These are phyloP conservation scores for Archilochus colubris DNA, from an alignment of 2,113 vertebrate genomes.

Conservation along the genomic window DNA sequence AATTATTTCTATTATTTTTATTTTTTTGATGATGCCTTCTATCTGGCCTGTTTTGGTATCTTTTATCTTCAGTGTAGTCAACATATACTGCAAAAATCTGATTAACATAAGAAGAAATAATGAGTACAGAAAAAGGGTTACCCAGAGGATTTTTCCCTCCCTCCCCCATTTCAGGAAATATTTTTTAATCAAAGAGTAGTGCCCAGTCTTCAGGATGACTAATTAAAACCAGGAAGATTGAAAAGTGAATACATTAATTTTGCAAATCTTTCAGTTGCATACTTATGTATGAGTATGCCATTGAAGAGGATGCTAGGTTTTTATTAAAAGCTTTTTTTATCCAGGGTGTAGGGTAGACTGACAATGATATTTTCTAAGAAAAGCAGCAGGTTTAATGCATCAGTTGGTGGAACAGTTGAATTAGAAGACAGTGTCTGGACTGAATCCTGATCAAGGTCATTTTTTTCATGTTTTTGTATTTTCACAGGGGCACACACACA, in stretches of 20 bases:
- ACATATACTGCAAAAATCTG: conserved; percentile 12
- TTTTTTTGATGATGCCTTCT: background rate
- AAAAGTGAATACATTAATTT: conserved; percentile 21
- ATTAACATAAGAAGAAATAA: conserved; percentile 51
- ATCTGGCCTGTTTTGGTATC: conserved; percentile 14
- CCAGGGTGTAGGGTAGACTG: background rate
- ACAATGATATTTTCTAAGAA: background rate
- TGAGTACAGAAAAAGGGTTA: background rate
- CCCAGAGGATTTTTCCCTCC: background rate
- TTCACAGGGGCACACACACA: background rate
- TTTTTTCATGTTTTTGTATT: background rate
- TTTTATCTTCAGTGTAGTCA: conserved; percentile 52
- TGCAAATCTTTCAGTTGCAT: background rate
- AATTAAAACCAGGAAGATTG: conserved; percentile 48
- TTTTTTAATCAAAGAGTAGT: conserved; percentile 53
- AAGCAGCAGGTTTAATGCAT: background rate
- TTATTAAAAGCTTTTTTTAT: background rate
- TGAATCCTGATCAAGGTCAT: background rate
- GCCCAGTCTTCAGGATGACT: background rate
- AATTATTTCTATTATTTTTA: no score
- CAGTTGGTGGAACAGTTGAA: background rate
- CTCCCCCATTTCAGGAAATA: conserved; percentile 20
- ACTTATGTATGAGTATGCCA: background rate
- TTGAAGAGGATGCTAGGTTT: background rate
- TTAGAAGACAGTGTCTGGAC: background rate